Evolutionary conservation across 1,140 invertebrate genomes (phyloP).

Genomic region (Drosophila tani): DNA sequence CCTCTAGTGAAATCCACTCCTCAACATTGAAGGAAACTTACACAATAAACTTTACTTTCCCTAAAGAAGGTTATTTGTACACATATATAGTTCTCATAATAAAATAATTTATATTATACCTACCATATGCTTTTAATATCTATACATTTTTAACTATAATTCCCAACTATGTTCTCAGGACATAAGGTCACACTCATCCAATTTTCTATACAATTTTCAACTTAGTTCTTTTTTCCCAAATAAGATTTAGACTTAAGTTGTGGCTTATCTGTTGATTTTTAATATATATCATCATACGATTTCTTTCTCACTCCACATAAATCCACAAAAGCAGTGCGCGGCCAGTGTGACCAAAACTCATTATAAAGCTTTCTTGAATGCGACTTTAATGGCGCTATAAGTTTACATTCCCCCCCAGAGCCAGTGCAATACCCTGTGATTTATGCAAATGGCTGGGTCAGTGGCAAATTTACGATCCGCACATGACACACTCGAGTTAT

Average conservation of each 20-base stretch:
- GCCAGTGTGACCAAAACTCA: slow-evolving; percentile 12
- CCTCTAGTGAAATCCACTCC: not conserved
- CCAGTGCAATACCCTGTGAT: slow-evolving; percentile 44
- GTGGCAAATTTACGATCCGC: slow-evolving; percentile 53
- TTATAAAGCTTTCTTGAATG: slow-evolving; percentile 21
- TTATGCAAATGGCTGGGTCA: slow-evolving; percentile 61
- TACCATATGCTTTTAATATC: no score
- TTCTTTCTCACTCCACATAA: not conserved
- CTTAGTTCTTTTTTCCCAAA: not conserved
- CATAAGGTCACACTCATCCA: not conserved
- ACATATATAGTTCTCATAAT: not conserved
- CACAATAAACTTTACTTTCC: not conserved
- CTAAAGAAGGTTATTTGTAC: no score
- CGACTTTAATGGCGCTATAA: slow-evolving; percentile 41
- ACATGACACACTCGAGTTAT: slow-evolving; percentile 49
- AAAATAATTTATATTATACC: no score
- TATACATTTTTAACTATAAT: not conserved
- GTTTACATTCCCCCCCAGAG: slow-evolving; percentile 10
- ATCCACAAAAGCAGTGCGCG: not conserved
- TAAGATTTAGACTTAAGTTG: fast-evolving
- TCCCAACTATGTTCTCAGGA: not conserved
- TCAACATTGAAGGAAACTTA: not conserved
- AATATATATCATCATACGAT: not conserved
- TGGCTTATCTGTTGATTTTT: not conserved
- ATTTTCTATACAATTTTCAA: not conserved